phyloP scores from a whole-genome alignment of 2,888 invertebrate species.

The Aelia acuminata region DNA sequence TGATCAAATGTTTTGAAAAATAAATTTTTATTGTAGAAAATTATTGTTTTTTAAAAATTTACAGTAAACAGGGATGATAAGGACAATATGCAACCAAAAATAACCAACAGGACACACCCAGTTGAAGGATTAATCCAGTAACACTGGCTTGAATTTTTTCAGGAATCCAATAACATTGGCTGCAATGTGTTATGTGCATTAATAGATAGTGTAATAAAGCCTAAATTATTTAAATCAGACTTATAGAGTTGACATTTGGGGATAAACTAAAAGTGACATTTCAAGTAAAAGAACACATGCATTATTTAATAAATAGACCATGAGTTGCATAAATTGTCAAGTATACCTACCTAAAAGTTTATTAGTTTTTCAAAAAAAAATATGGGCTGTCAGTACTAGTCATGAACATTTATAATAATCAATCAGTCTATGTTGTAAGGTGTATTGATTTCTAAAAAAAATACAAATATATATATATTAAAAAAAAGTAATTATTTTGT shows the following conservation, averaged over 20 bases:
- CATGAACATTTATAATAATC: slow-evolving; percentile 2
- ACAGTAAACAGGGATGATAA: too few relatives aligned
- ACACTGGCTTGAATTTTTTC: too few relatives aligned
- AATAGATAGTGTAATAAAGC: too few relatives aligned
- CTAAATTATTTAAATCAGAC: neutral
- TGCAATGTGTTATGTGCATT: too few relatives aligned
- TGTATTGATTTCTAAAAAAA: neutral
- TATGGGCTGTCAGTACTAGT: neutral
- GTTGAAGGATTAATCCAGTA: too few relatives aligned
- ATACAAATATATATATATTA: neutral
- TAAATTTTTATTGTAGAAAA: too few relatives aligned
- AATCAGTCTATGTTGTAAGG: neutral
- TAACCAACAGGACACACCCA: too few relatives aligned
- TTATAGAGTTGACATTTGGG: neutral
- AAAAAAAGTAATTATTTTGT: neutral
- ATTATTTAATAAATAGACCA: neutral
- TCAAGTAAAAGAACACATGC: neutral
- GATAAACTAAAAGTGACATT: neutral
- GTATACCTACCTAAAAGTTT: slow-evolving; percentile 3
- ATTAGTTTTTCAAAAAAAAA: neutral
- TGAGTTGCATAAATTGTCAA: neutral
- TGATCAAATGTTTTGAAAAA: too few relatives aligned
- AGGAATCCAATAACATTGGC: too few relatives aligned
- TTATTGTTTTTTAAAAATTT: too few relatives aligned
- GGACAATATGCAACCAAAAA: too few relatives aligned